Evolutionary conservation across 1,140 invertebrate species (phyloP).

Genomic region (Drosophila nebulosa): DNA sequence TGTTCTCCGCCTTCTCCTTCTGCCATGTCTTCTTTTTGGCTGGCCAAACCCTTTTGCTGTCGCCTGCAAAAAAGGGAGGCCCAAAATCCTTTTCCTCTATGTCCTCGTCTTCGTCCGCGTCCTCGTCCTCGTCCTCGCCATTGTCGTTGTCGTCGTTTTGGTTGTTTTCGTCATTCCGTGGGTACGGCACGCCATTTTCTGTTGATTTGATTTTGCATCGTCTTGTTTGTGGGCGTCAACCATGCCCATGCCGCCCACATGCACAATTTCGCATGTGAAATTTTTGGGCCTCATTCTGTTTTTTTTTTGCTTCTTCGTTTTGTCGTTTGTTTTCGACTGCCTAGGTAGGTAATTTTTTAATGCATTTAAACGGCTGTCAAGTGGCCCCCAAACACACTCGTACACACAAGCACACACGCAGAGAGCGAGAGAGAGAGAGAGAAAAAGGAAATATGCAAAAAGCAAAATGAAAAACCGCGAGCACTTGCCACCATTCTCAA

Average conservation of each 20-base stretch:
- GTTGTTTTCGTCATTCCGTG: conserved; percentile 15
- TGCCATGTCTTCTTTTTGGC: background rate
- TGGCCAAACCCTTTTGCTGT: conserved; percentile 54
- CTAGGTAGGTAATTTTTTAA: conserved; percentile 65
- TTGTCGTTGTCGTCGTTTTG: background rate
- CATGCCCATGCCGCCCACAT: conserved; percentile 8
- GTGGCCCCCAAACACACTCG: conserved; percentile 49
- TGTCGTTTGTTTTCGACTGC: conserved; percentile 20
- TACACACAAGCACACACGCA: conserved; percentile 7
- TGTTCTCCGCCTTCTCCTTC: background rate
- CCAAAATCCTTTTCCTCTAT: conserved; percentile 4
- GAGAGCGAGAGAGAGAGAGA: no score
- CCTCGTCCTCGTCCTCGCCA: background rate
- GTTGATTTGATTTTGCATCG: conserved; percentile 50
- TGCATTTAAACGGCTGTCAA: conserved; percentile 75
- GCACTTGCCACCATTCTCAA: conserved; percentile 22
- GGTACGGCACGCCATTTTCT: conserved; percentile 40
- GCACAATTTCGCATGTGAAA: conserved; percentile 65
- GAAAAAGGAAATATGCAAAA: conserved; percentile 28
- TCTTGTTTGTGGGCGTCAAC: conserved; percentile 50
- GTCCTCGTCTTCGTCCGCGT: background rate
- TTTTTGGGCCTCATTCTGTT: conserved; percentile 47
- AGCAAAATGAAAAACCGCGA: conserved; percentile 45
- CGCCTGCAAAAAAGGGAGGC: conserved; percentile 14
- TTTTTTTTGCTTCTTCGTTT: conserved; percentile 11